Evolutionary conservation across 2,888 invertebrate species (phyloP), one percentile per base, ranked within the genome.

Genomic region (Drosophila maculinotata): DNA sequence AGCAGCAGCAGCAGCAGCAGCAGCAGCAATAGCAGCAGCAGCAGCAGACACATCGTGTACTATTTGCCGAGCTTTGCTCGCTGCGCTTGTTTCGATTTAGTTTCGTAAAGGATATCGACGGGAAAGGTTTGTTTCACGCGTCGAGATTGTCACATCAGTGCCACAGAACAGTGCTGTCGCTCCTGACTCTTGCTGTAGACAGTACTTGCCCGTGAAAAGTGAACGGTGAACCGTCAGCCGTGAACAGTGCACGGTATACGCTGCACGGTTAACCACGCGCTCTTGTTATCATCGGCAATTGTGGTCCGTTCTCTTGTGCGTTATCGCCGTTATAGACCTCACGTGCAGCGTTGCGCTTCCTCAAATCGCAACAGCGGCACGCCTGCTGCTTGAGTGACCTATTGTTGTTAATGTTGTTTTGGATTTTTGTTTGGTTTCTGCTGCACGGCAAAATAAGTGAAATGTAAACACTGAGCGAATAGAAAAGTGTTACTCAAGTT

Each of bases 1-100:
- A 3, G 38, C 30, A 49, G 8, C 41, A 1, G 17, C 25, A 36
- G 26, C 35, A 53, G 30, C 15, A 30, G 10, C 17, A 3, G 38
- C 30, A 49, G 8, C 41, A 1, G 17, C 25, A 36, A n/a, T 23
- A 3, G 38, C 30, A 49, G 8, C 41, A 1, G 17, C 25, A 36
- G 26, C 35, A 53, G 30, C 15, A 30, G 10, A 41, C 23, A 47
- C 44, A 28, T 36, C 30, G 33, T 47, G 42, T 45, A 63, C 62
- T 52, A 66, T 71, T 75, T 69, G 79, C 83, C 77, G 74, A 81
- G 67, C 82, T 85, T 56, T 52, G 48, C 45, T 56, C 38, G 42
- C 38, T 51, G 47, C 44, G 65, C 45, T 63, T 58, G 57, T 52
- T 51, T 28, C 42, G 48, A 31, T 71, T 76, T 66, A 81, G 81